Evolutionary conservation across 2,113 vertebrate genomes (phyloP).

Genomic region (Arothron firmamentum): DNA sequence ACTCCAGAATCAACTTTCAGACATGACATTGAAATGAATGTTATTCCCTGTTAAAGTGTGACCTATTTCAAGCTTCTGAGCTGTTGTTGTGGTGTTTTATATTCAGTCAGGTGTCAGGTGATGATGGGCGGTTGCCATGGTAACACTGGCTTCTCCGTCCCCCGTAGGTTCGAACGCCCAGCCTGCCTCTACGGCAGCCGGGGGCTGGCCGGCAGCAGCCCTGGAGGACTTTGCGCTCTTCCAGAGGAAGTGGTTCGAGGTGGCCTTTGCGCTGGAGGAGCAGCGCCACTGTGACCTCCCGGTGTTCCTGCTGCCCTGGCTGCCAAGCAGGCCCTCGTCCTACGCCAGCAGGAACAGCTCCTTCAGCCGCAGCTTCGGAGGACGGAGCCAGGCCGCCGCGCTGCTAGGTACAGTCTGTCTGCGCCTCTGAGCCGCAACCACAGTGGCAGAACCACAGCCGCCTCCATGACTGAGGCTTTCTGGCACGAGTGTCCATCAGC

Average conservation of each 20-base stretch:
- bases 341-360: constrained; percentile 99
- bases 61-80: too few relatives aligned
- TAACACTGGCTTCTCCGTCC: neutral
- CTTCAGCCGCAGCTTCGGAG: constrained; percentile 99
- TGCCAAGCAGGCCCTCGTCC: constrained; percentile 94
- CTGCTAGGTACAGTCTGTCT: constrained; percentile 91
- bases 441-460: neutral
- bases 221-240: constrained; percentile 91
- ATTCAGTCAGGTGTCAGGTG: neutral
- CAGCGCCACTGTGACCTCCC: constrained; percentile 88
- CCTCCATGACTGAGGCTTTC: constrained; percentile 18
- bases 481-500: neutral
- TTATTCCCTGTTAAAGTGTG: too few relatives aligned
- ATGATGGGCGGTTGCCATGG: neutral
- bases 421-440: neutral
- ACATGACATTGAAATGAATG: too few relatives aligned
- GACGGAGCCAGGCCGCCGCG: constrained; percentile 96
- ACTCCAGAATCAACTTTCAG: too few relatives aligned
- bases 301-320: constrained; percentile 90
- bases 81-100: too few relatives aligned
- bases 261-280: constrained; percentile 92
- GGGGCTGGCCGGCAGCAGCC: constrained; percentile 81
- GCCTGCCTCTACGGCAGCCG: constrained; percentile 41
- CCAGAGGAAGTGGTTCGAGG: constrained; percentile 98
- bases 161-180: constrained; percentile 37